Conservation (phyloP, 2,888 invertebrate genomes). For the Drosophila hawaiiensis region DNA sequence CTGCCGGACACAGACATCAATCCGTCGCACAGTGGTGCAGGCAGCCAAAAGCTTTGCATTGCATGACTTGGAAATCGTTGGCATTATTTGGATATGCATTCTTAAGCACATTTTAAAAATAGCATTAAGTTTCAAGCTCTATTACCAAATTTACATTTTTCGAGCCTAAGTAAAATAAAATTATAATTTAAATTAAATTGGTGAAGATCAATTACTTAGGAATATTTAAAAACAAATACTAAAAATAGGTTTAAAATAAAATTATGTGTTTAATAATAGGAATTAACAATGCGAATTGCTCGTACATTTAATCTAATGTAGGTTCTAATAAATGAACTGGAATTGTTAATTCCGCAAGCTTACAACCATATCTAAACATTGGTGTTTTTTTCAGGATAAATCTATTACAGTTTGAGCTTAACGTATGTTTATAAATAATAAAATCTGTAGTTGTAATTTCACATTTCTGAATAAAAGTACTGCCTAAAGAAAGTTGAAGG, state of each 20-base stretch:
- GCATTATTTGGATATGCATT: neutral
- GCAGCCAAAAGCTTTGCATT: constrained; percentile 10
- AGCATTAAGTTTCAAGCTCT: neutral
- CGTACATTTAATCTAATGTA: neutral
- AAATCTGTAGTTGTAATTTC: neutral
- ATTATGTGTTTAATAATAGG: neutral
- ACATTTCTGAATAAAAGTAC: neutral
- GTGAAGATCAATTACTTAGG: neutral
- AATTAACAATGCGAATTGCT: neutral
- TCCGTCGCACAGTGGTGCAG: constrained; percentile 54
- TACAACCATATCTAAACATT: neutral
- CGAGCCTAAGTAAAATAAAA: neutral
- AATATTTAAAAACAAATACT: neutral
- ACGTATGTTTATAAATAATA: neutral
- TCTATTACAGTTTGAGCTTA: neutral
- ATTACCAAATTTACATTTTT: neutral
- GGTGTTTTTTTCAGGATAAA: neutral
- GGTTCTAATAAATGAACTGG: neutral
- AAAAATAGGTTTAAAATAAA: neutral
- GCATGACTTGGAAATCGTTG: neutral
- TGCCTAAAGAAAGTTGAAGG: neutral
- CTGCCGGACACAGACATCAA: constrained; percentile 64
- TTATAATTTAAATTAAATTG: neutral
- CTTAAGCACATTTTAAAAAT: neutral
- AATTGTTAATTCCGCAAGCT: neutral